Base-by-base conservation (phyloP, 2,797 vertebrate genomes). In the Acropternis orthonyx region DNA sequence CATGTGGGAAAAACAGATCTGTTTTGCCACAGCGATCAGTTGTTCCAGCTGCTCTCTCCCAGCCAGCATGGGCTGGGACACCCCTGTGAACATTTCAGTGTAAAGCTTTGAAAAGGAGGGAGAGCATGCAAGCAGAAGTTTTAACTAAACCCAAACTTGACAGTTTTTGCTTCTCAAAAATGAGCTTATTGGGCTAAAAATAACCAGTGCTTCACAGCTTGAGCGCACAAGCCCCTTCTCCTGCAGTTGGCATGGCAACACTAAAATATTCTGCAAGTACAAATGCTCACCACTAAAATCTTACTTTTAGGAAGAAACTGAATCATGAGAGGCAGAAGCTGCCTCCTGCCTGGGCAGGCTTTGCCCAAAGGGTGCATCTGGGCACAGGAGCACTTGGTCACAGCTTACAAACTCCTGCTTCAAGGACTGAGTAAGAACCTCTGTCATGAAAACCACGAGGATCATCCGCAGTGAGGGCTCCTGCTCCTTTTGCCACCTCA, bases 241-340 rank as follows among this genome's bases (percentile, higher is more conserved):
- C 85, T 94, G 94, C 77, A 2, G 97, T 97, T 96, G 97, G 93
- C 96, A 96, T 97, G 91, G 95, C 92, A 97, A 97, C 96, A 56
- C 91, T 96, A 94, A 97, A 96, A 96, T 96, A 96, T 95, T 96
- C 94, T 80, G 73, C 89, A 80, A 96, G 92, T 85, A 92, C 75
- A 93, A 97, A 95, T 10, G 78, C 80, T 95, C 85, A 83, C 59
- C 0, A 1, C 92, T 91, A 68, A 63, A 76, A 97, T 96, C 88
- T 93, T 91, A 96, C 94, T 94, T 96, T 85, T 76, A 78, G 89
- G 84, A 96, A 79, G 62, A 93, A 91, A 86, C 36, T 30, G 34
- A 80, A 93, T 91, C 78, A 81, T 1, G 5, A 94, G 92, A 92
- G 61, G 75, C 76, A 93, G 76, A 91, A 75, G 75, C 66, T 84